phyloP scores from a whole-genome alignment of 2,797 vertebrate genomes.

The Glyptemys insculpta region DNA sequence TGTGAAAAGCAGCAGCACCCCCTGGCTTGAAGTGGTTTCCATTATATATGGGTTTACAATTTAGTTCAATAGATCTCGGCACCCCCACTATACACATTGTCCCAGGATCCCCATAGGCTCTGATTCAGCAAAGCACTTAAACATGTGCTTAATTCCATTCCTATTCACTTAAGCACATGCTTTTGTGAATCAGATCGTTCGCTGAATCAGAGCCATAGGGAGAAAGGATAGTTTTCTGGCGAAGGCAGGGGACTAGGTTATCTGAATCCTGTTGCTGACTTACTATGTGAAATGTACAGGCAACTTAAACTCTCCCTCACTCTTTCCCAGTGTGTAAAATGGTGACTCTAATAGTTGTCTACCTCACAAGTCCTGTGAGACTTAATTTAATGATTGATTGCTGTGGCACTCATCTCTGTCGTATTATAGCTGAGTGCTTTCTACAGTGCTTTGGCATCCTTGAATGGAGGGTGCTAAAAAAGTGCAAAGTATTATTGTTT shows the following conservation, averaged over 20 bases:
- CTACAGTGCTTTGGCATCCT: background rate
- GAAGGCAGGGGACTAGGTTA: background rate
- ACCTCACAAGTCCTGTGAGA: background rate
- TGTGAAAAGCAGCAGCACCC: background rate
- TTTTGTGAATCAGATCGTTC: background rate
- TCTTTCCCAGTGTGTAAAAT: background rate
- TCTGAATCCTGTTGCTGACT: background rate
- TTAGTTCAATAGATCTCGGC: no score
- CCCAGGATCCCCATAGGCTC: no score
- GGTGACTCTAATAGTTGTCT: background rate
- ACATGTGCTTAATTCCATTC: background rate
- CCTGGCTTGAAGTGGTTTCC: no score
- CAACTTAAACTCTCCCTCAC: background rate
- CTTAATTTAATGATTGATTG: background rate
- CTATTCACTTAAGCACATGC: constrained; percentile 1
- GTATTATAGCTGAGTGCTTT: background rate
- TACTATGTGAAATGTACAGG: background rate
- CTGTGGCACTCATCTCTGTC: background rate
- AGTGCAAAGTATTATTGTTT: background rate
- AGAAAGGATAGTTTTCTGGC: background rate
- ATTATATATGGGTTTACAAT: no score
- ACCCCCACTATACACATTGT: no score
- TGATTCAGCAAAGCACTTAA: background rate
- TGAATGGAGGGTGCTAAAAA: background rate
- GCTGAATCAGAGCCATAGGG: background rate